Evolutionary conservation across 2,113 vertebrate species (phyloP), one percentile per base, ranked within the genome.

Genomic region (Neolamprologus caudopunctatus): DNA sequence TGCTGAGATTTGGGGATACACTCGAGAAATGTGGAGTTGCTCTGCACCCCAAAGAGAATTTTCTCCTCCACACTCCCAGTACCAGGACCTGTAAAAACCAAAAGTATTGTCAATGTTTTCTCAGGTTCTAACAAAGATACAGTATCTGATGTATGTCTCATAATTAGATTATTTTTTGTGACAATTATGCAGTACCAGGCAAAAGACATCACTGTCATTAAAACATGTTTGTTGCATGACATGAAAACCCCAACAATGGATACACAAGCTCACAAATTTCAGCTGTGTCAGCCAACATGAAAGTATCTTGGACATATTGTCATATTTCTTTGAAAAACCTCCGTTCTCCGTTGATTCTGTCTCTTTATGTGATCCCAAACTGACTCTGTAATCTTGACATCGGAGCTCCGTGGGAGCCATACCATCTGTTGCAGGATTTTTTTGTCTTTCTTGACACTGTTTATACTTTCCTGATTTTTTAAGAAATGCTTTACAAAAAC

Each of bases 21-120:
- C 96, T 99, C 99, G 85, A 99, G 97, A 95, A 99, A 99, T 16
- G 98, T 99, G 66, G 99, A 98, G 96, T 99, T 99, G 94, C 96
- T 98, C 94, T 99, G 98, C 93, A 99, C 97, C 87, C 98, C 98
- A 89, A 98, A 99, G 94, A 99, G 97, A 94, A 98, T 96, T 95
- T 97, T 98, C 97, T 99, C 98, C 94, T 99, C 98, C 89, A 96
- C 96, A 7, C 8, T 58, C 50, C 92, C 88, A 5, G 87, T 80
- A 40, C 37, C 75, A 21, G 84, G 51, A 90, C 90, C 94, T 95
- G 79, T 80, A 85, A 61, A 78, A 83, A 89, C 63, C 26, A 75
- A 1, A 1, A 61, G 9, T 17, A 55, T 54, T 86, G 85, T 78
- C 19, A n/a, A 24, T 53, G 35, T 66, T n/a, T 85, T 71, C 24